Evolutionary conservation across 2,113 vertebrate genomes (phyloP).

Genomic region (Ailuropoda melanoleuca): DNA sequence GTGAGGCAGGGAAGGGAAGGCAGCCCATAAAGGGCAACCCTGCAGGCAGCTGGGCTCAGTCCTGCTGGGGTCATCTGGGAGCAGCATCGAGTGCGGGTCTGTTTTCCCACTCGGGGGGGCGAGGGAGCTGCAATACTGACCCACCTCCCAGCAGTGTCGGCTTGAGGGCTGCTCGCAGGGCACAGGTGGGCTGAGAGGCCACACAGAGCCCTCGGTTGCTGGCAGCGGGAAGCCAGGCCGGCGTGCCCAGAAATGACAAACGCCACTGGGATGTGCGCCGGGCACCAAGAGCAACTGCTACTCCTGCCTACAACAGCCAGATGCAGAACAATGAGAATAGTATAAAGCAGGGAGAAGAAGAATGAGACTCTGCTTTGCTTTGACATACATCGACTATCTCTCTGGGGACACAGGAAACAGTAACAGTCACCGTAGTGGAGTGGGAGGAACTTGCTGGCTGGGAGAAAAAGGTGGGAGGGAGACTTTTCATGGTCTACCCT

Average conservation of each 20-base stretch:
- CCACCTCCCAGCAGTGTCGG: not conserved
- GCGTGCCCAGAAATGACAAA: not conserved
- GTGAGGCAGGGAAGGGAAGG: not conserved
- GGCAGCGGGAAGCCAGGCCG: not conserved
- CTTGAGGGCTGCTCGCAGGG: not conserved
- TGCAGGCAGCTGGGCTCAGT: not conserved
- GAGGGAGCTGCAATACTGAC: not conserved
- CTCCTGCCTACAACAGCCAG: not conserved
- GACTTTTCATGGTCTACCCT: not conserved
- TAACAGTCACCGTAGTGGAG: not conserved
- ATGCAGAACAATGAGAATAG: not conserved
- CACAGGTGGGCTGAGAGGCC: not conserved
- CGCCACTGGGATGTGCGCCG: fast-evolving
- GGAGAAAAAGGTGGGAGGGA: conserved; percentile 1
- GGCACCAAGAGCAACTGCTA: not conserved
- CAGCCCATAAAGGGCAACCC: not conserved
- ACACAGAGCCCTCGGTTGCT: fast-evolving
- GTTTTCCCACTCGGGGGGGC: not conserved
- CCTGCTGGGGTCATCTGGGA: not conserved
- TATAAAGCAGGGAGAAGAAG: not conserved
- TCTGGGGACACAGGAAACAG: conserved; percentile 33
- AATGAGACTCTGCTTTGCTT: not conserved
- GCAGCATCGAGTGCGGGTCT: fast-evolving
- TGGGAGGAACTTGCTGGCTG: conserved; percentile 2
- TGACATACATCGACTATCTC: not conserved